Evolutionary conservation across 2,888 invertebrate genomes (phyloP).

Genomic region (Adelphocoris suturalis): DNA sequence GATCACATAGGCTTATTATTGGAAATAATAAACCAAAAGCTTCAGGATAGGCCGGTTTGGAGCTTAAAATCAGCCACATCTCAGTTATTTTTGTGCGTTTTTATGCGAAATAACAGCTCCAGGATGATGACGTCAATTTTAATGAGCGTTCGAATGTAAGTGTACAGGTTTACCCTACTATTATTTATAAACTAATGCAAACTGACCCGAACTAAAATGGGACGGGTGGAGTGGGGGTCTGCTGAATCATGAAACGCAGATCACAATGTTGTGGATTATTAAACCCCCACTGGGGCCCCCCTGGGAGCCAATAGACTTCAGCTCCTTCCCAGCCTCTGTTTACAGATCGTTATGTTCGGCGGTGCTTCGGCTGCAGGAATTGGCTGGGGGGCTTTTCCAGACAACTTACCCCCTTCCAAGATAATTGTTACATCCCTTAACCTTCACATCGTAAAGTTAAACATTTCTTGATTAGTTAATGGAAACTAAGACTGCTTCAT

Average conservation of each 20-base stretch:
- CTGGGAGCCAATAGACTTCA: conserved; percentile 28
- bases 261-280: conserved; percentile 47
- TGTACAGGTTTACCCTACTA: no score
- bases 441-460: background rate
- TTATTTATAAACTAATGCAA: conserved; percentile 13
- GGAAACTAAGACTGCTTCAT: background rate
- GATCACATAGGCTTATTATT: no score
- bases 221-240: background rate
- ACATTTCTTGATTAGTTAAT: background rate
- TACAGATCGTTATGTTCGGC: conserved; percentile 46
- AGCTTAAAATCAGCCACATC: no score
- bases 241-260: conserved; percentile 43
- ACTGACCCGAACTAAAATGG: background rate
- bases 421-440: background rate
- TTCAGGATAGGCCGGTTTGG: no score
- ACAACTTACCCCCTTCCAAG: background rate
- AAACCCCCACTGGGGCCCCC: conserved; percentile 51
- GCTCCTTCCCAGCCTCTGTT: conserved; percentile 12
- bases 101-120: no score
- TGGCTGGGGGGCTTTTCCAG: background rate
- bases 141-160: no score
- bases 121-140: no score
- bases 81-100: no score
- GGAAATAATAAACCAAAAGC: no score
- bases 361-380: conserved; percentile 43